Evolutionary conservation across 2,888 invertebrate genomes (phyloP).

Genomic region (Scaptomyza flava): DNA sequence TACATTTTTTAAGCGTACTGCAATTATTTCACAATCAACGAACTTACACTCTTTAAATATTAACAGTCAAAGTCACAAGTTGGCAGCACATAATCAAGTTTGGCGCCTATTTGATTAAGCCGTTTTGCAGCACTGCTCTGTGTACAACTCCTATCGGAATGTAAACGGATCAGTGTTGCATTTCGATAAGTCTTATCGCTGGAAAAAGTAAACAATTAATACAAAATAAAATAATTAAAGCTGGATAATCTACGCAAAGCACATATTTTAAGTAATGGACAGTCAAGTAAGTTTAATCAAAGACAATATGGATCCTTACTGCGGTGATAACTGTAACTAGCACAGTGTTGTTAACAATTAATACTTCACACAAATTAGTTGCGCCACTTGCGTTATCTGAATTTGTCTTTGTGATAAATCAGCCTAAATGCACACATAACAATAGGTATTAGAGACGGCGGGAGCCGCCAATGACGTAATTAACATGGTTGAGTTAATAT

Average conservation of each 20-base stretch:
- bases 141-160: neutral
- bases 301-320: neutral
- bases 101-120: neutral
- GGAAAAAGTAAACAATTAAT: conserved; percentile 53
- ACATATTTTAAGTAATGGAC: conserved; percentile 76
- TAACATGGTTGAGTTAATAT: conserved; percentile 12
- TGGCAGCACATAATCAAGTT: conserved; percentile 19
- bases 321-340: neutral
- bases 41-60: conserved; percentile 9
- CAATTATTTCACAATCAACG: neutral
- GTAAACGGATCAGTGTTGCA: neutral
- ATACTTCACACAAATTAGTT: conserved; percentile 50
- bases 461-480: conserved; percentile 56
- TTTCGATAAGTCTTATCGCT: conserved; percentile 31
- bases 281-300: conserved; percentile 76
- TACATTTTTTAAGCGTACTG: neutral
- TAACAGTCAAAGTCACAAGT: conserved; percentile 16
- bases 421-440: conserved; percentile 33
- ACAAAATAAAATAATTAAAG: conserved; percentile 15
- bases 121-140: conserved; percentile 20
- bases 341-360: conserved; percentile 12
- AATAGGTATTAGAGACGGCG: conserved; percentile 25
- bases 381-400: conserved; percentile 53
- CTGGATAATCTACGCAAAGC: conserved; percentile 44
- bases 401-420: conserved; percentile 60